A percentile compares a stretch with the other conserved stretches of the same genome.
Conservation (phyloP, 2,797 vertebrate species). For the Geotrypetes seraphini region DNA sequence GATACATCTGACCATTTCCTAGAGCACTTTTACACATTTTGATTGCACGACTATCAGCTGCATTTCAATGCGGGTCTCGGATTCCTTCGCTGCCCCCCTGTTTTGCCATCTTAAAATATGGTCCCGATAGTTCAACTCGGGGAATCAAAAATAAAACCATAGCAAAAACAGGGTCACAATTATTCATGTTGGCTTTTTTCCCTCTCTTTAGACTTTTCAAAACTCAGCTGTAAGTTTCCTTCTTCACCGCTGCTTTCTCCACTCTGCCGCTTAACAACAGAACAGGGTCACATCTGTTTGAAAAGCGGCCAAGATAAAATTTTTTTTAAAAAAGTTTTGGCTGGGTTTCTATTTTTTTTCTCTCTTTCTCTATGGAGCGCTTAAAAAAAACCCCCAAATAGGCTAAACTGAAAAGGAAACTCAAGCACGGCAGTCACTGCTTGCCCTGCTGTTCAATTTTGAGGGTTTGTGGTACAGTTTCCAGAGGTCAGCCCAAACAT, state of each 20-base stretch:
- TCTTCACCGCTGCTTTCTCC: conserved; percentile 46
- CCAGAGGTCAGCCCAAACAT: conserved; percentile 9
- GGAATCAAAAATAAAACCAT: background rate
- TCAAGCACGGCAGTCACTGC: conserved; percentile 13
- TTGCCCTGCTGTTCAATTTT: conserved; percentile 23
- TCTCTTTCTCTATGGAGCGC: background rate
- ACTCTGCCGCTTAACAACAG: conserved; percentile 67
- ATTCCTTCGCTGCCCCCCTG: conserved; percentile 3
- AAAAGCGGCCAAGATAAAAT: conserved; percentile 63
- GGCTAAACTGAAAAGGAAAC: conserved; percentile 14
- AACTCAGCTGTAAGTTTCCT: conserved; percentile 31
- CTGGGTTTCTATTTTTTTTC: conserved; percentile 30
- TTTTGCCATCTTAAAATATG: background rate
- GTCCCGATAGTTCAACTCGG: conserved; percentile 1
- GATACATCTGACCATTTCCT: conserved; percentile 35
- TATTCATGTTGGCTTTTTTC: background rate
- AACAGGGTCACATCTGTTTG: conserved; percentile 86
- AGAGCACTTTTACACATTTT: conserved; percentile 15
- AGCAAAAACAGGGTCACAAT: background rate
- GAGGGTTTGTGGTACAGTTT: too few relatives aligned
- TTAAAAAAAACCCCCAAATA: background rate
- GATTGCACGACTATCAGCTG: background rate
- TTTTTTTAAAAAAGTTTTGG: conserved; percentile 56
- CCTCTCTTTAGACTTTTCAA: conserved; percentile 3
- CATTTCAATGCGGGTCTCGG: conserved; percentile 1